Base-by-base conservation (phyloP, 1,140 invertebrate genomes). In the Pseudomyrmex sp. region DNA sequence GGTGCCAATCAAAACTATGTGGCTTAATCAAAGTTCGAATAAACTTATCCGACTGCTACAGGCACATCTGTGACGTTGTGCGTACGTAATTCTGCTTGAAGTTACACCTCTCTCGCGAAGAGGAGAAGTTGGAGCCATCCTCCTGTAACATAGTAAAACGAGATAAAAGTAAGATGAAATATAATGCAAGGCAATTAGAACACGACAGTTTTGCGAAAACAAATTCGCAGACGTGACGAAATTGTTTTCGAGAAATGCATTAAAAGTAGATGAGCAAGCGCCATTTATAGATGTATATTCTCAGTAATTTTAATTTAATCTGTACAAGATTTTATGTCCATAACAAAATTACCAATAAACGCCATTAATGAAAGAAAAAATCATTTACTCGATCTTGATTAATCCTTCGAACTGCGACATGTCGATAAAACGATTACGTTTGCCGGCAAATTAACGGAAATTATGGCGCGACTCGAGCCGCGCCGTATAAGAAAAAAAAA, bases 1-100 rank as follows among this genome's bases (percentile, higher is more conserved):
- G 80, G 86, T 88, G 77, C 48, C 85, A 88, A 89, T 88, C 85
- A 82, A 87, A 88, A 89, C 85, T 86, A 88, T 84, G 72, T 52
- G 77, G 58, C 50, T 83, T 88, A 86, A 88, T 89, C 88, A 89
- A 86, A 89, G 86, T 89, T 89, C 74, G 54, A 75, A 86, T 88
- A 85, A 86, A 83, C 74, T 76, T 83, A 83, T 69, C 74, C 85
- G 80, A 20, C 77, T 85, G 74, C 56, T 74, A 75, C 35, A 35
- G 50, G 50, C 9, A 52, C 50, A 12, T 52, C 50, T 82, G 83
- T 75, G 79, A 85, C 83, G 77, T 83, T 72, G 62, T 77, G 70
- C 86, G 70, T 88, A 63, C 20, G 20, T 75, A 86, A 79, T 80
- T 85, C 62, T 79, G 80, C 54, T 23, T 35, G 59, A 82, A 85